Conservation (phyloP, 2,113 vertebrate genomes). For the Ornithorhynchus anatinus region DNA sequence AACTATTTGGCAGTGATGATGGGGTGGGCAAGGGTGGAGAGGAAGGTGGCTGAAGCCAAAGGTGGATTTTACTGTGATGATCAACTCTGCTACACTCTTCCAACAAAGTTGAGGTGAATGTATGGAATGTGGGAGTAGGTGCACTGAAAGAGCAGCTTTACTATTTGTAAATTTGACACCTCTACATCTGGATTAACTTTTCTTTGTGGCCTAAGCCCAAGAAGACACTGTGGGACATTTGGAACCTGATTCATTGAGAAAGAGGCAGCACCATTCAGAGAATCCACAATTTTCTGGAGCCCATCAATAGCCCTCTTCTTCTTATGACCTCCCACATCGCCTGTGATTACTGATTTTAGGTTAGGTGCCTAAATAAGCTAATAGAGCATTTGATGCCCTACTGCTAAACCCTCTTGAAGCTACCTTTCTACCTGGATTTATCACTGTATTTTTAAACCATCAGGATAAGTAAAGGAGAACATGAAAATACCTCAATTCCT, state of each 20-base stretch:
- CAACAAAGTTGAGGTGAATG: neutral
- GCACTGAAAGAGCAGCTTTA: neutral
- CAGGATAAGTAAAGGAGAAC: neutral
- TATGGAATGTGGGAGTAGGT: neutral
- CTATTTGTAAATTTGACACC: neutral
- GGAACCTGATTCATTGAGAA: neutral
- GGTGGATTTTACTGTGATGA: neutral
- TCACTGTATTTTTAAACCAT: neutral
- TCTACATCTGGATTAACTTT: neutral
- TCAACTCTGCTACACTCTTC: neutral
- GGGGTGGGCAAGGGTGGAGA: too few species aligned
- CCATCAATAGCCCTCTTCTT: neutral
- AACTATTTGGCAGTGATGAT: neutral
- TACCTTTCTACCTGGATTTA: neutral
- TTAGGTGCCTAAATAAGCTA: too few species aligned
- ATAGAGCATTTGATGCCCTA: too few species aligned
- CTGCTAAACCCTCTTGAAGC: neutral
- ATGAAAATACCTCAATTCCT: too few species aligned
- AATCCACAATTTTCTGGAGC: too few species aligned
- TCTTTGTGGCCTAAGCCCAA: neutral
- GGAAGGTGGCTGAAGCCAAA: too few species aligned
- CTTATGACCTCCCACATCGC: neutral
- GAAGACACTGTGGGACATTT: neutral
- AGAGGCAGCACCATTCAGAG: too few species aligned
- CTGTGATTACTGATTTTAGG: neutral